Evolutionary conservation across 2,113 vertebrate species (phyloP), one percentile per base, ranked within the genome.

Genomic region (Morone saxatilis): DNA sequence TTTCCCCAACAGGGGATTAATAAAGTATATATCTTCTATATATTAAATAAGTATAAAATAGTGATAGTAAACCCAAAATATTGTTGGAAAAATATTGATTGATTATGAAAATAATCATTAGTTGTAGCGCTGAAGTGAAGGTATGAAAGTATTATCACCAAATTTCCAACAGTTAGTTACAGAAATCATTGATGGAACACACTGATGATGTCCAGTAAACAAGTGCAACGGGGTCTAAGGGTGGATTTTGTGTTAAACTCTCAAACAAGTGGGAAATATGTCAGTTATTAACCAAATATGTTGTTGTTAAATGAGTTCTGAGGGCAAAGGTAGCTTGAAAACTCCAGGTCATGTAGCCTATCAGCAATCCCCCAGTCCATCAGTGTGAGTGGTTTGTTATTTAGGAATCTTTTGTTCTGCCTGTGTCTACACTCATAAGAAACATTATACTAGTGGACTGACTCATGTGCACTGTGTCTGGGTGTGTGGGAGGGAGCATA

Each of bases 221-320:
- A 17, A 54, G n/a, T 4, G 2, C 31, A 66, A 47, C 63, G 19
- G 16, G 9, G 22, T 67, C 51, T 9, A 40, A 67, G 36, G 62
- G 20, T 59, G n/a, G 1, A 6, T 50, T n/a, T 77, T 70, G 20
- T 16, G 41, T 77, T 66, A 66, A 79, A 67, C 69, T 13, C 9
- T 48, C 1, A 50, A 56, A 65, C 22, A 48, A 60, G 36, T 22
- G 14, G 2, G 19, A 83, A 72, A 80, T 68, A 0, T 68, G 66
- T 88, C 8, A 85, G 10, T 67, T 86, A 91, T 90, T 84, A 85
- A 87, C 84, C 41, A 43, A 40, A 81, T 16, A 13, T 12, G 54
- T 40, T 80, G 60, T 16, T 38, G 57, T 56, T 66, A 0, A 70
- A 17, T 60, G 25, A 13, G 6, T 12, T 25, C 48, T 19, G 60